phyloP scores from a whole-genome alignment of 2,888 invertebrate genomes.

The Netelia melanura region DNA sequence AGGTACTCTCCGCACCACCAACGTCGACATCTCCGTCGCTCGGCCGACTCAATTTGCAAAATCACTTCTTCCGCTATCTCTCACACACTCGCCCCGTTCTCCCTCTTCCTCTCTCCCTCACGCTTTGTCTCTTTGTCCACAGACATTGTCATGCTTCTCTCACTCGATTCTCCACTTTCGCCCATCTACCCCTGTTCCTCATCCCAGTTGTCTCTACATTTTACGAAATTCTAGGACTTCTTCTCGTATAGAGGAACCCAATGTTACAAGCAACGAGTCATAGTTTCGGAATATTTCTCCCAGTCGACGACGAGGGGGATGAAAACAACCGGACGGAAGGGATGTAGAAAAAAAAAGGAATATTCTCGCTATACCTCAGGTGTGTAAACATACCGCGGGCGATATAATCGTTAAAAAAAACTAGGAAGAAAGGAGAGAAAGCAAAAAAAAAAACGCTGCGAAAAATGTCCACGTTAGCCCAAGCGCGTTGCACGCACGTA shows the following conservation, averaged over 20 bases:
- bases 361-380: constrained; percentile 76
- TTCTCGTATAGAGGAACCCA: neutral
- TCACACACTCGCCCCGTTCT: constrained; percentile 1
- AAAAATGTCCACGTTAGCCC: constrained; percentile 70
- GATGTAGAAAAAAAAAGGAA: neutral
- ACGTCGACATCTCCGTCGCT: constrained; percentile 61
- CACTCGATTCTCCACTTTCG: constrained; percentile 1
- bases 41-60: constrained; percentile 70
- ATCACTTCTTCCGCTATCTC: constrained; percentile 63
- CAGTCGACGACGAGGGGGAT: neutral
- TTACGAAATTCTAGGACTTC: neutral
- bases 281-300: constrained; percentile 11
- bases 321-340: constrained; percentile 18
- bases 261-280: neutral
- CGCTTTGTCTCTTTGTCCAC: neutral
- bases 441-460: constrained; percentile 71
- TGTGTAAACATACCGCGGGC: constrained; percentile 83
- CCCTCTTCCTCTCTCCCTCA: constrained; percentile 18
- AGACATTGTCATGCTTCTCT: neutral
- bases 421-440: neutral
- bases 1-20: constrained; percentile 54
- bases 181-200: neutral
- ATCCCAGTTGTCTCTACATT: neutral
- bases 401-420: constrained; percentile 72
- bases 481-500: constrained; percentile 69